Base-by-base conservation (phyloP, 2,113 vertebrate species). In the Pelvicachromis taeniatus region DNA sequence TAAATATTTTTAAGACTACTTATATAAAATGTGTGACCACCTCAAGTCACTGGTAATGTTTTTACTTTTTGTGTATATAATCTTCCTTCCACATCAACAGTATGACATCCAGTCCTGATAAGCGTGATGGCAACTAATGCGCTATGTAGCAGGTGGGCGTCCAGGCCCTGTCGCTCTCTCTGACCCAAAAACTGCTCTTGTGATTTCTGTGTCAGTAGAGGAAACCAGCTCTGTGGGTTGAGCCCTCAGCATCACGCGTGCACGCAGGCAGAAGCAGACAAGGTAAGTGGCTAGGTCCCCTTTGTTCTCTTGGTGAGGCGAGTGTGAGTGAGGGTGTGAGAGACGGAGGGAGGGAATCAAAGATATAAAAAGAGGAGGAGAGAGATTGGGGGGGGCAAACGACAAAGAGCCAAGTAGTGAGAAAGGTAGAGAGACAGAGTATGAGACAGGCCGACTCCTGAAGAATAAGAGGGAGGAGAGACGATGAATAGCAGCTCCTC, bases 401-500 rank as follows among this genome's bases (percentile, higher is more conserved):
- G 85, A 87, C 85, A 92, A 87, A 84, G 65, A 78, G 53, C 68
- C 55, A 86, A 85, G 86, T 38, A 88, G 79, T 55, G 77, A 80
- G 42, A 87, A 40, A 89, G 84, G 87, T n/a, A 53, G 65, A 86
- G 75, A 77, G 83, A 85, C 13, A 65, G 83, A 85, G 82, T 21
- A 31, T 29, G 70, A 90, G 87, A 89, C 83, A 87, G 84, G 48
- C 70, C 40, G 45, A 70, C 86, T 90, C 80, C 85, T 78, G 83
- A 59, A 89, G 85, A 91, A 87, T 85, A 88, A 92, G 87, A 87
- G 86, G 77, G 77, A 90, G 86, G 63, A 83, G 84, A 90, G 84
- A 90, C 90, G 81, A 92, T 92, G 90, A 94, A 84, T 87, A 90
- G 90, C 58, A 80, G 85, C 89, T 88, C 81, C 79, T 86, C 83